Conservation (phyloP, 2,113 vertebrate species). For the Pampusana beccarii region DNA sequence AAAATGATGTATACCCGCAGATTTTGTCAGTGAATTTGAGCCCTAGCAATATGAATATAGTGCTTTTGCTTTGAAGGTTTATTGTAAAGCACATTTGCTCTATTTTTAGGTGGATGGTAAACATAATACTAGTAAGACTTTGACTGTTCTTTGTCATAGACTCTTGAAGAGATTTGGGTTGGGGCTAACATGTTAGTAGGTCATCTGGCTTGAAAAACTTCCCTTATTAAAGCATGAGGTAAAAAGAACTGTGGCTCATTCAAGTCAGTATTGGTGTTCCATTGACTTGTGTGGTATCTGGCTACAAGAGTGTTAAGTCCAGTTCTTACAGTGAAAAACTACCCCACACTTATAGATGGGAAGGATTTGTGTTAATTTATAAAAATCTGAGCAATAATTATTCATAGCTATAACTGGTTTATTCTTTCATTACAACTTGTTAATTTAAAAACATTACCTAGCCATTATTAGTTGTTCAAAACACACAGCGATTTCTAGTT, state of each 20-base stretch:
- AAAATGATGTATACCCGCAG: background rate
- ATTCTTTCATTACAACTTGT: background rate
- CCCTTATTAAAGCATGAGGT: background rate
- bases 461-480: background rate
- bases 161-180: background rate
- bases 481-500: background rate
- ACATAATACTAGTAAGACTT: background rate
- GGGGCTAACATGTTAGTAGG: fast-evolving
- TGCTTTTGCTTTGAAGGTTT: background rate
- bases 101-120: background rate
- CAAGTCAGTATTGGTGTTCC: fast-evolving
- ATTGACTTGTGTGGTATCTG: background rate
- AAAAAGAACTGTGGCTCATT: background rate
- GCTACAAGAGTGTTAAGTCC: background rate
- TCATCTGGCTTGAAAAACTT: background rate
- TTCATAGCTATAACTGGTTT: background rate
- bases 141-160: background rate
- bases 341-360: too few relatives aligned
- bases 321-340: background rate
- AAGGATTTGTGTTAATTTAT: background rate
- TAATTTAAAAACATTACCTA: background rate
- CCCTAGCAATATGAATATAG: background rate
- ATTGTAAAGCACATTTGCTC: background rate
- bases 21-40: conserved; percentile 1
- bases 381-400: background rate